Evolutionary conservation across 2,888 invertebrate genomes (phyloP).

Genomic region (Tolmerus cingulatus): DNA sequence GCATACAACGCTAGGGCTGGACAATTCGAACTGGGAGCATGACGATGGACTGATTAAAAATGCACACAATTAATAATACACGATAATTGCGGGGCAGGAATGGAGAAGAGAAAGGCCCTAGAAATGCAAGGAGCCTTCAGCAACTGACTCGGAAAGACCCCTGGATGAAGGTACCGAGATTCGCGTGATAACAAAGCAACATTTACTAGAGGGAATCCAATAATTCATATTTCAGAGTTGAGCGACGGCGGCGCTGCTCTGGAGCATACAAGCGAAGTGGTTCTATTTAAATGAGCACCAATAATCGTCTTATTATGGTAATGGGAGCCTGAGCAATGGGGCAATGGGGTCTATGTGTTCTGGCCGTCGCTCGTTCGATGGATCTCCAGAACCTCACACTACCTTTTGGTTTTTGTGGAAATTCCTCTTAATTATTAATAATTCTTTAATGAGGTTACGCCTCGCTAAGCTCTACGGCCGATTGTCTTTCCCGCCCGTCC

Average conservation of each 20-base stretch:
- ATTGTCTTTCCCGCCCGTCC: constrained; percentile 49
- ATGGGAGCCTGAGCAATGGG: constrained; percentile 40
- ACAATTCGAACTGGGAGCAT: constrained; percentile 30
- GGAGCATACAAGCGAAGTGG: constrained; percentile 20
- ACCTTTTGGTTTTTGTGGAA: constrained; percentile 15
- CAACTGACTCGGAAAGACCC: constrained; percentile 26
- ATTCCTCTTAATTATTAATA: constrained; percentile 52
- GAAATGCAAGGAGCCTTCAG: background rate
- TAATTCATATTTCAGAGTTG: constrained; percentile 46
- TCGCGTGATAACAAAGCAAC: constrained; percentile 49
- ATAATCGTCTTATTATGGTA: constrained; percentile 52
- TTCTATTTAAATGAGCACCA: constrained; percentile 51
- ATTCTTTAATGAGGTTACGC: constrained; percentile 53
- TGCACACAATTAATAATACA: constrained; percentile 49
- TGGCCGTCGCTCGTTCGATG: constrained; percentile 16
- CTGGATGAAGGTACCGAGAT: constrained; percentile 33
- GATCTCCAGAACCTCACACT: background rate
- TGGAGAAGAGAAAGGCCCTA: constrained; percentile 22
- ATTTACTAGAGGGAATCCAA: constrained; percentile 47
- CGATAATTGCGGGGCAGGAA: constrained; percentile 48
- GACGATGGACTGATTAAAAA: constrained; percentile 48
- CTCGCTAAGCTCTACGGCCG: constrained; percentile 52
- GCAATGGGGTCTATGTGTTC: constrained; percentile 6
- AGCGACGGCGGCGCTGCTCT: background rate
- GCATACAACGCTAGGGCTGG: background rate